Percentiles rank a stretch among this genome's conserved stretches.
Conservation (phyloP, 2,797 vertebrate species). For the Pempheris klunzingeri region DNA sequence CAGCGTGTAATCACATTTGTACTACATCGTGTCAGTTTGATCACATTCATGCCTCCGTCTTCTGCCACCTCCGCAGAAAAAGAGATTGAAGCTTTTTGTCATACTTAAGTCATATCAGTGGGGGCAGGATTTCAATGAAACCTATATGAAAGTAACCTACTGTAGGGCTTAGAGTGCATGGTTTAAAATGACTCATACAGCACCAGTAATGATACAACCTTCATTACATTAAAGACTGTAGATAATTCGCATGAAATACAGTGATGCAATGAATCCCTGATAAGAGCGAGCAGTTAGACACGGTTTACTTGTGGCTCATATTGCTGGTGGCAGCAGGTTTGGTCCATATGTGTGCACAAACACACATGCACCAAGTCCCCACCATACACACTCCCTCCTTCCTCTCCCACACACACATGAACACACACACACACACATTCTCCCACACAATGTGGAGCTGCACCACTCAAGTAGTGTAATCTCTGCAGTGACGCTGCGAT, state of each 20-base stretch:
- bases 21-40: conserved; percentile 78
- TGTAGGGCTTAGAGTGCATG: conserved; percentile 48
- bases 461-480: conserved; percentile 73
- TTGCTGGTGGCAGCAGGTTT: conserved; percentile 62
- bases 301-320: conserved; percentile 51
- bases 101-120: conserved; percentile 67
- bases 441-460: conserved; percentile 60
- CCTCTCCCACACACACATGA: conserved; percentile 10
- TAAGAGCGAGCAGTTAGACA: conserved; percentile 50
- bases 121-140: conserved; percentile 62
- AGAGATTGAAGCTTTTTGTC: conserved; percentile 74
- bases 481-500: conserved; percentile 81
- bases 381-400: conserved; percentile 35
- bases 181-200: conserved; percentile 68
- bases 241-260: conserved; percentile 60
- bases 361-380: conserved; percentile 24
- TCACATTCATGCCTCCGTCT: conserved; percentile 74
- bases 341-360: conserved; percentile 44
- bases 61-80: conserved; percentile 76
- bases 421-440: conserved; percentile 32
- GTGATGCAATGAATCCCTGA: conserved; percentile 53
- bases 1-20: conserved; percentile 81
- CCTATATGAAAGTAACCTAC: conserved; percentile 58
- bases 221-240: conserved; percentile 62
- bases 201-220: conserved; percentile 57